Conservation (phyloP, 1,140 invertebrate genomes). For the Bombus waltoni region DNA sequence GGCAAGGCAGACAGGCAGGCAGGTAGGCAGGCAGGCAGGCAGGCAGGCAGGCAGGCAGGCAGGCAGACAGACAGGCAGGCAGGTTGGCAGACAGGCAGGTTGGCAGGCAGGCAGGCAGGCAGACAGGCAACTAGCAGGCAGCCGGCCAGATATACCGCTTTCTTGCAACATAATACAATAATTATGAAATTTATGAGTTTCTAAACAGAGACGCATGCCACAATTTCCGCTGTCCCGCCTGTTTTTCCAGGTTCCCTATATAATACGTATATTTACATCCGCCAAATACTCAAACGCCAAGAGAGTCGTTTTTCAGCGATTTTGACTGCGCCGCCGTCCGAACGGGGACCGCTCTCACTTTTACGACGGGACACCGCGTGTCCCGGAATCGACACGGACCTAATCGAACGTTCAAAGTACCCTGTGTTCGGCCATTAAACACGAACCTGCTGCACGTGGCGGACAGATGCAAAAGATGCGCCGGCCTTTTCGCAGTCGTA, state of each 20-base stretch:
- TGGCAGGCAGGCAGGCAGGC: conserved; percentile 48
- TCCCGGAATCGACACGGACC: not conserved
- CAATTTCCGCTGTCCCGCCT: conserved; percentile 69
- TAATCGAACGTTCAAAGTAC: conserved; percentile 18
- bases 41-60: conserved; percentile 49
- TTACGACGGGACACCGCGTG: conserved; percentile 48
- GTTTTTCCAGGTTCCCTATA: conserved; percentile 22
- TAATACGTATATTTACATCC: not conserved
- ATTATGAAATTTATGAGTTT: conserved; percentile 83
- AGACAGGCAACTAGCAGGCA: conserved; percentile 54
- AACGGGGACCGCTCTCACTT: conserved; percentile 39
- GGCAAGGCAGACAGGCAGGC: conserved; percentile 44
- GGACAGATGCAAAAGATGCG: conserved; percentile 9
- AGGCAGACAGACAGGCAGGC: conserved; percentile 49
- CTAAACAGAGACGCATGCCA: conserved; percentile 73
- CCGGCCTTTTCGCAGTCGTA: not conserved
- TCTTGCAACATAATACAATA: conserved; percentile 82
- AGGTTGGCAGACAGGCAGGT: conserved; percentile 43
- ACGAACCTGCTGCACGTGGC: conserved; percentile 25
- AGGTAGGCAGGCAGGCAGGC: conserved; percentile 36
- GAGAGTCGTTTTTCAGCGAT: not conserved
- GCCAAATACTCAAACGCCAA: not conserved
- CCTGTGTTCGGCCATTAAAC: conserved; percentile 12
- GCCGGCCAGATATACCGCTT: conserved; percentile 72
- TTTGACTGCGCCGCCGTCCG: not conserved